phyloP scores from a whole-genome alignment of 2,797 vertebrate genomes.

The Phoeniculus purpureus region DNA sequence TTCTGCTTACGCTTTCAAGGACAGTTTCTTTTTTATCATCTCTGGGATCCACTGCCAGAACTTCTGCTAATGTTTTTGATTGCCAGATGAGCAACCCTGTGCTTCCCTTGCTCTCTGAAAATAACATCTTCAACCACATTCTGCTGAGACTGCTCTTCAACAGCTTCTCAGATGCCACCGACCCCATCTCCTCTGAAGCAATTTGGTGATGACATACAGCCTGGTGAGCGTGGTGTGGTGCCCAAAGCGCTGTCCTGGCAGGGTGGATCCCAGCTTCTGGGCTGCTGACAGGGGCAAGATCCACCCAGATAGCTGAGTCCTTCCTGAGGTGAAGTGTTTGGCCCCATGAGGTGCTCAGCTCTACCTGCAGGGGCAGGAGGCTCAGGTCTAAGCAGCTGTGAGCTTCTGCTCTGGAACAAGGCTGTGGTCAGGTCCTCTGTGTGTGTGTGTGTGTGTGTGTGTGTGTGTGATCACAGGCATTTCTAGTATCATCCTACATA shows the following conservation, averaged over 20 bases:
- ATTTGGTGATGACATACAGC: neutral
- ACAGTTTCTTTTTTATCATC: slow-evolving; percentile 1
- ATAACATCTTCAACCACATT: neutral
- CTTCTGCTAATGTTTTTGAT: slow-evolving; percentile 6
- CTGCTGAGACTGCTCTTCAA: slow-evolving; percentile 37
- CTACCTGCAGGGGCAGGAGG: neutral
- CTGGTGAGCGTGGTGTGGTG: neutral
- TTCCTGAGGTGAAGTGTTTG: neutral
- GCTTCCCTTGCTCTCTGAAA: neutral
- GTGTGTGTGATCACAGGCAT: no score
- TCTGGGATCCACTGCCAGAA: slow-evolving; percentile 11
- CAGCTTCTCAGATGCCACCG: neutral
- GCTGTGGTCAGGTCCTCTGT: neutral
- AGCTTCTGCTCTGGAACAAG: neutral
- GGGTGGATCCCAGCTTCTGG: neutral
- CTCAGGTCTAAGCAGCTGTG: neutral
- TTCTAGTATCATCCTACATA: neutral
- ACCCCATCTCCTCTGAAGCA: neutral
- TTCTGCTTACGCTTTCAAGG: slow-evolving; percentile 51
- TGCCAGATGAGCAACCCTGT: neutral
- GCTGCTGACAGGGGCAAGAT: neutral
- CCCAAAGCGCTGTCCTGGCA: neutral
- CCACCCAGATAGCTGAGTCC: neutral
- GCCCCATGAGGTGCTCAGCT: neutral
- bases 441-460: accelerated